Conservation (phyloP, 1,140 invertebrate genomes). For the Pteromalus puparum region DNA sequence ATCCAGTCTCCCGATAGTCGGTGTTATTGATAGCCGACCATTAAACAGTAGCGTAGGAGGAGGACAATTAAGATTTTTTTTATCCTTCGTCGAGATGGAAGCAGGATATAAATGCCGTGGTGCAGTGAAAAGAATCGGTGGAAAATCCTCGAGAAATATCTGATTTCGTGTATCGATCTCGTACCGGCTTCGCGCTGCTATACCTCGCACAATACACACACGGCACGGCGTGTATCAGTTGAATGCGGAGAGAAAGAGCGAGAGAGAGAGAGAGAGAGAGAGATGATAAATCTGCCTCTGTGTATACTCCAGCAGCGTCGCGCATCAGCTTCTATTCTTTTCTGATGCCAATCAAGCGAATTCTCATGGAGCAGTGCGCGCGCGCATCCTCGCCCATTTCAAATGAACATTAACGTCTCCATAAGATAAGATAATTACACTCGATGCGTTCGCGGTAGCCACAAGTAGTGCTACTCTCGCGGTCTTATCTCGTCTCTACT, state of each 20-base stretch:
- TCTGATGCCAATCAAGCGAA: conserved; percentile 51
- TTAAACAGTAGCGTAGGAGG: conserved; percentile 20
- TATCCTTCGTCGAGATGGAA: not conserved
- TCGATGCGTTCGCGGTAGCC: conserved; percentile 42
- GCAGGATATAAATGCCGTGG: not conserved
- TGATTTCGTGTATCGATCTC: conserved; percentile 46
- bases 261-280: not conserved
- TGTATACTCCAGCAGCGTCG: not conserved
- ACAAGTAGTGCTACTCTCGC: conserved; percentile 49
- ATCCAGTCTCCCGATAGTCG: conserved; percentile 13
- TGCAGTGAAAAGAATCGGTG: conserved; percentile 41
- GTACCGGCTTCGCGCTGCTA: not conserved
- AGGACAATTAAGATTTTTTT: conserved; percentile 45
- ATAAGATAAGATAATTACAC: conserved; percentile 61
- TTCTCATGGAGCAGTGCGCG: conserved; percentile 26
- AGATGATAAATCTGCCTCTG: conserved; percentile 39
- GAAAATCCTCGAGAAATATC: conserved; percentile 45
- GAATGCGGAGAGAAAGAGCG: not conserved
- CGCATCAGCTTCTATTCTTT: conserved; percentile 42
- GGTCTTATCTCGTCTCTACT: conserved; percentile 30
- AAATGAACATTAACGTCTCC: conserved; percentile 60
- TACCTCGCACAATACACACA: not conserved
- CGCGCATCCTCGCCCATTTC: conserved; percentile 24
- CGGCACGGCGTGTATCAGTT: not conserved
- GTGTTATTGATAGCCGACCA: conserved; percentile 34